Base-by-base conservation (phyloP, 2,797 vertebrate genomes). In the Pipistrellus pipistrellus region DNA sequence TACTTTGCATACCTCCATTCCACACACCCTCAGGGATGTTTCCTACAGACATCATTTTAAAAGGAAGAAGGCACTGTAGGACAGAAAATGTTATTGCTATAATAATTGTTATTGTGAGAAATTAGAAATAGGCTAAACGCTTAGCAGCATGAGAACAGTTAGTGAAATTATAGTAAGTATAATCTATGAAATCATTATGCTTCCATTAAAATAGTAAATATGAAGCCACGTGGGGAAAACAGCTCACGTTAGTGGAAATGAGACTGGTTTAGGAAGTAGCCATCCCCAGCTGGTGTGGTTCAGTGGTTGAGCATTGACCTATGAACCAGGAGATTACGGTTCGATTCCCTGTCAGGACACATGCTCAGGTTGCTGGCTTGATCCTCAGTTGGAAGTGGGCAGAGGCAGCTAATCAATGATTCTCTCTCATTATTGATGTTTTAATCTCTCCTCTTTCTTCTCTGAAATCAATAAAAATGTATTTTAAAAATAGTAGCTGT, bases 131-230 rank as follows among this genome's bases (percentile, higher is more conserved):
- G 85, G 27, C 71, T 83, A 86, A 80, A 84, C 73, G 62, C 64
- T 87, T 66, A 81, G 14, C 4, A 87, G 66, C 84, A 32, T 10
- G 75, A 72, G 82, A 88, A 76, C 85, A 90, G 80, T 92, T 96
- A 96, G 88, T 89, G 91, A 91, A 95, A 89, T 92, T 91, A 71
- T 55, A 53, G 55, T 80, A 41, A 78, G n/a, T 64, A 25, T 38
- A 46, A 30, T 44, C 53, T 84, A 38, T 94, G 87, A 78, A 91
- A 62, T 72, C 77, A 78, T 93, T 81, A 85, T 69, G 53, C 13
- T 91, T 25, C 41, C 85, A 88, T 96, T 94, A 88, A 94, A 57
- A 93, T 91, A 94, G 88, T 84, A 83, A 85, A 78, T 85, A 85
- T 48, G 35, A 94, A 94, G 23, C 27, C 48, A 81, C 75, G 8